Percentiles rank a stretch among this genome's conserved stretches.
These are phyloP conservation scores for Agrotis clavis DNA, from an alignment of 2,888 invertebrate species.

Conservation along the genomic window DNA sequence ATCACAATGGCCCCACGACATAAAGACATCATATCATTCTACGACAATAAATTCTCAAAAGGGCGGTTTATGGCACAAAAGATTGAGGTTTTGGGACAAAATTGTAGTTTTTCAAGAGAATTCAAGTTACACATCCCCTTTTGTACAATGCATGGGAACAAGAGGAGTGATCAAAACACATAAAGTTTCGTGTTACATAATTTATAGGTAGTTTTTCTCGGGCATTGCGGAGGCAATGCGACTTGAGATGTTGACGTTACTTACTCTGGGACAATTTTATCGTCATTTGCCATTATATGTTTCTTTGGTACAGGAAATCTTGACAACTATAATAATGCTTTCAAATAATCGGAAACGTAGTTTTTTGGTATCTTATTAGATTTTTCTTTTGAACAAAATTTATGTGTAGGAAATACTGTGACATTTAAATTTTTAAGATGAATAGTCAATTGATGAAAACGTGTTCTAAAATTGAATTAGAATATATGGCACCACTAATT, in stretches of 20 bases:
- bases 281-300: conserved; percentile 58
- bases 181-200: conserved; percentile 74
- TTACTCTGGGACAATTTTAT: conserved; percentile 55
- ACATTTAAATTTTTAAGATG: background rate
- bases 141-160: conserved; percentile 85
- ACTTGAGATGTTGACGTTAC: conserved; percentile 43
- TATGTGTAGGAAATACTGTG: background rate
- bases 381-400: background rate
- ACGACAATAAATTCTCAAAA: conserved; percentile 88
- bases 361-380: background rate
- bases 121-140: conserved; percentile 76
- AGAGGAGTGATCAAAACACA: conserved; percentile 89
- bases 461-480: background rate
- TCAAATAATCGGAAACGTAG: conserved; percentile 26
- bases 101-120: conserved; percentile 82
- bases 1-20: conserved; percentile 85
- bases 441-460: background rate
- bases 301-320: conserved; percentile 50
- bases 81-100: conserved; percentile 82
- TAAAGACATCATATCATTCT: conserved; percentile 91
- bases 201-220: conserved; percentile 75
- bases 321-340: conserved; percentile 19
- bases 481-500: too few species aligned
- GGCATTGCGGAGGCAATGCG: conserved; percentile 49
- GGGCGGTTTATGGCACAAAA: conserved; percentile 88